Conservation (phyloP, 2,797 vertebrate genomes). For the Morelia viridis region DNA sequence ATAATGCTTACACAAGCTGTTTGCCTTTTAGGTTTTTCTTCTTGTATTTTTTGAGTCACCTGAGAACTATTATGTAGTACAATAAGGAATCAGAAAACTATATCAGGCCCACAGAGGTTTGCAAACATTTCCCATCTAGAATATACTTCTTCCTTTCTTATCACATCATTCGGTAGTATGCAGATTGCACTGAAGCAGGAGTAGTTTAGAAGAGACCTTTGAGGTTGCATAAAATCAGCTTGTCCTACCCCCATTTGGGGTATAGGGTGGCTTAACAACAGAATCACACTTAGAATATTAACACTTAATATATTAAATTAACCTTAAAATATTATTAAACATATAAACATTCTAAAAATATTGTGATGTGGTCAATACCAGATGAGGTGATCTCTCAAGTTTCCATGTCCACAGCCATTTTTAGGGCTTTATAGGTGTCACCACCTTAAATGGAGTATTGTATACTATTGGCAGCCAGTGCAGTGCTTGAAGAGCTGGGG, state of each 20-base stretch:
- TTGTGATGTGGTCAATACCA: neutral
- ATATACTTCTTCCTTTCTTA: neutral
- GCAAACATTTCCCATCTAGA: neutral
- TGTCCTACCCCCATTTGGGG: neutral
- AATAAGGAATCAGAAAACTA: neutral
- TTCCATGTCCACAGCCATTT: neutral
- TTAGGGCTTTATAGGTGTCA: neutral
- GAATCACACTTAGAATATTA: neutral
- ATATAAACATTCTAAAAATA: neutral
- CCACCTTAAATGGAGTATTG: neutral
- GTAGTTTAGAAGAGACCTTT: too few relatives aligned
- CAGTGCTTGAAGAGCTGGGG: neutral
- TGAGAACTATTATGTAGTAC: neutral
- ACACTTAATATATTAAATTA: neutral
- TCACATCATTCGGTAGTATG: too few relatives aligned
- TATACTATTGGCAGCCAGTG: neutral
- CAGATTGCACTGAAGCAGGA: too few relatives aligned
- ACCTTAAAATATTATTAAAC: neutral
- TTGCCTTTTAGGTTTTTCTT: neutral
- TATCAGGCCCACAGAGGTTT: neutral
- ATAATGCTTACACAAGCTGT: neutral
- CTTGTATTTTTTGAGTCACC: neutral
- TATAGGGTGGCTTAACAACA: neutral
- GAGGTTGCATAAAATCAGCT: neutral
- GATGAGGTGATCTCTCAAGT: neutral